A percentile compares a stretch with the other conserved stretches of the same genome.
Evolutionary conservation across 2,797 vertebrate genomes (phyloP).

Genomic region (Microcaecilia unicolor): DNA sequence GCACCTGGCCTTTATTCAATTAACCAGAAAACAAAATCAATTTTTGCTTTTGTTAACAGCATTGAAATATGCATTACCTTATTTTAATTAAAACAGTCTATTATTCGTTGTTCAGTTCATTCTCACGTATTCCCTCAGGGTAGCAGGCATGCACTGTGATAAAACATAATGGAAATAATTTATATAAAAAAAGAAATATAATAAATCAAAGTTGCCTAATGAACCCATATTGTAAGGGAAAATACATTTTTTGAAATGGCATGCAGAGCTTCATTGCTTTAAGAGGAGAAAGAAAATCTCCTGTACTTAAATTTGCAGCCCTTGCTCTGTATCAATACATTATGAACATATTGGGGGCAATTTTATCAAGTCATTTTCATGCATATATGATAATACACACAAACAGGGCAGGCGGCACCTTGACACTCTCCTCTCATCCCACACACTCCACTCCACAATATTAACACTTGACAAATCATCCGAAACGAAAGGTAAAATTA

Average conservation of each 20-base stretch:
- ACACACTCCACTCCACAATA: too few species aligned
- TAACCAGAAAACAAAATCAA: too few species aligned
- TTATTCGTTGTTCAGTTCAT: constrained; percentile 49
- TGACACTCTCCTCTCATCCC: too few species aligned
- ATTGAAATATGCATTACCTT: constrained; percentile 54
- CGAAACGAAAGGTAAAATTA: too few species aligned
- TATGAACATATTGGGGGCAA: constrained; percentile 7
- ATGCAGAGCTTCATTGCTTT: constrained; percentile 8
- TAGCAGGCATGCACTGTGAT: constrained; percentile 47
- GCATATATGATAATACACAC: too few species aligned
- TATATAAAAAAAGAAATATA: constrained; percentile 53
- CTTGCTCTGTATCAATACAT: constrained; percentile 6
- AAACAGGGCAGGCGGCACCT: too few species aligned
- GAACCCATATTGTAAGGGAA: constrained; percentile 32
- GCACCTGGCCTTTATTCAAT: constrained; percentile 42
- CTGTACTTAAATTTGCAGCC: constrained; percentile 9
- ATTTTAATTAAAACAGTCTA: constrained; percentile 65
- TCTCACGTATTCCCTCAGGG: constrained; percentile 44
- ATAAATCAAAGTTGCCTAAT: constrained; percentile 52
- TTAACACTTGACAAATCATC: too few species aligned
- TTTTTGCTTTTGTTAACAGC: constrained; percentile 57
- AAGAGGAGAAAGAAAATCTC: constrained; percentile 19
- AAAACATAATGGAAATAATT: constrained; percentile 59
- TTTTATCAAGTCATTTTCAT: too few species aligned
- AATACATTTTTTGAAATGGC: constrained; percentile 14